phyloP scores from a whole-genome alignment of 2,113 vertebrate species.

The Anser cygnoides region DNA sequence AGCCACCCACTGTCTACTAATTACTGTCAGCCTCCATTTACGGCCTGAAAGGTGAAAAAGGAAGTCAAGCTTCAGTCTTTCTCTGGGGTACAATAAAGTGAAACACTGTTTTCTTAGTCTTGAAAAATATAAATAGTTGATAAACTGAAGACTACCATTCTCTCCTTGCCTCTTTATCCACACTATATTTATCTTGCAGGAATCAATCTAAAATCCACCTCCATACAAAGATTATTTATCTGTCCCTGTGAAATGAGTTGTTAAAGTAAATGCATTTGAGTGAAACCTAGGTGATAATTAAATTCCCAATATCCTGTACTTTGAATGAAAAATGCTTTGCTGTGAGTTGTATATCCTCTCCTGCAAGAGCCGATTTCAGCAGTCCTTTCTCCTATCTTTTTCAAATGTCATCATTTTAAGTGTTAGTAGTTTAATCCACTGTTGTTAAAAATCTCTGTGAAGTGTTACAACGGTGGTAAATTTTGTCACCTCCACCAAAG shows the following conservation, averaged over 20 bases:
- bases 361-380: neutral
- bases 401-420: neutral
- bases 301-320: neutral
- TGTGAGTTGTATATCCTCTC: neutral
- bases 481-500: neutral
- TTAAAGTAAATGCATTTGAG: neutral
- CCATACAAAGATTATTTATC: neutral
- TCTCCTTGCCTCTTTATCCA: neutral
- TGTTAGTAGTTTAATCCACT: neutral
- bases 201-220: neutral
- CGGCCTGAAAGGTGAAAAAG: slow-evolving; percentile 33
- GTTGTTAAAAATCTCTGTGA: neutral
- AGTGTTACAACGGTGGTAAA: neutral
- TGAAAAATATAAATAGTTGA: neutral
- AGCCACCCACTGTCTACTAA: neutral
- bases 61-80: neutral
- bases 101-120: neutral
- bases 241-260: neutral
- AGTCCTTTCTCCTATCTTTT: neutral
- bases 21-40: slow-evolving; percentile 53
- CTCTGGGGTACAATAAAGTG: neutral
- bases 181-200: neutral
- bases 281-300: neutral
- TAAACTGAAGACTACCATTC: neutral
- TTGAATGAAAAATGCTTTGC: neutral